Evolutionary conservation across 2,797 vertebrate species (phyloP).

Genomic region (Paedocypris micromegethes): DNA sequence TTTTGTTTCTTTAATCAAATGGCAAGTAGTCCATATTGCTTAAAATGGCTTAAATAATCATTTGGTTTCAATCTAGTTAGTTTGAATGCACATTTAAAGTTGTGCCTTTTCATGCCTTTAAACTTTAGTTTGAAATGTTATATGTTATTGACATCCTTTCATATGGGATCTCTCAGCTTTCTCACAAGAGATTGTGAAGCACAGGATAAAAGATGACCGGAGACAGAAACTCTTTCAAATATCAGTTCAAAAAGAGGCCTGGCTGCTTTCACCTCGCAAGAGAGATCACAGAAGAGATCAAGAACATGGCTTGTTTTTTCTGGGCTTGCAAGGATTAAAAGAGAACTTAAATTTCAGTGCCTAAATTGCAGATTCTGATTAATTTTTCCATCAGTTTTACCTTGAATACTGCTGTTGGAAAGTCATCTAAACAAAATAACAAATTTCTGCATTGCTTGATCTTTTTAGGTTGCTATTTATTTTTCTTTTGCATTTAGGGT

Average conservation of each 20-base stretch:
- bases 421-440: too few species aligned
- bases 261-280: slow-evolving; percentile 29
- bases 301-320: slow-evolving; percentile 26
- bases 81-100: not conserved
- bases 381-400: too few species aligned
- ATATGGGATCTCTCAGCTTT: slow-evolving; percentile 8
- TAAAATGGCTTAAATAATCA: too few species aligned
- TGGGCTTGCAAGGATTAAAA: slow-evolving; percentile 15
- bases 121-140: slow-evolving; percentile 4
- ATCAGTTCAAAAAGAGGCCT: slow-evolving; percentile 38
- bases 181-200: slow-evolving; percentile 4
- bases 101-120: not conserved
- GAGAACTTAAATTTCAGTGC: slow-evolving; percentile 5
- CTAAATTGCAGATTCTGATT: slow-evolving; percentile 10
- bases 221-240: slow-evolving; percentile 35
- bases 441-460: too few species aligned
- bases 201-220: slow-evolving; percentile 33
- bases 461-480: too few species aligned
- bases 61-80: too few species aligned
- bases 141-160: slow-evolving; percentile 12
- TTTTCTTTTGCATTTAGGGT: too few species aligned
- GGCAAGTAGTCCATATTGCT: too few species aligned
- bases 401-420: too few species aligned
- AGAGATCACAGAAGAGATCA: slow-evolving; percentile 34
- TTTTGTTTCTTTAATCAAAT: too few species aligned